A percentile compares a stretch with the other conserved stretches of the same genome.
Evolutionary conservation across 2,888 invertebrate genomes (phyloP).

Genomic region (Drosophila affinis): DNA sequence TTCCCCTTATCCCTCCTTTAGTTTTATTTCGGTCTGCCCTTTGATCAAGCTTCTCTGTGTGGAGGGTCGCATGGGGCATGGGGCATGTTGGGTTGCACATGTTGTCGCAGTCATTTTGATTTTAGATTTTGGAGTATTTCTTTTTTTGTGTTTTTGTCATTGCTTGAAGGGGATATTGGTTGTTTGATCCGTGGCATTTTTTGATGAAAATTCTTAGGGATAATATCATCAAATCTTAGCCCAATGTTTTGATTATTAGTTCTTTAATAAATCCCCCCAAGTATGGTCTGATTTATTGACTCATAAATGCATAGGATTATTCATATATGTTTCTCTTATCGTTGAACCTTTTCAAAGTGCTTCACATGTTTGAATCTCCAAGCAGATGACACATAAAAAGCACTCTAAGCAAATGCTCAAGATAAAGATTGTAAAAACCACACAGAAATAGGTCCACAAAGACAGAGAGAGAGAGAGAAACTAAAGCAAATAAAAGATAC

Average conservation of each 20-base stretch:
- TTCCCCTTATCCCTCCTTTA: conserved; percentile 8
- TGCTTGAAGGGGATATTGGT: neutral
- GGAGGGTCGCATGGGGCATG: neutral
- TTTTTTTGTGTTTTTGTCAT: neutral
- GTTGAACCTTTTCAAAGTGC: neutral
- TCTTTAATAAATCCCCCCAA: too few relatives aligned
- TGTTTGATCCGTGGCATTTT: neutral
- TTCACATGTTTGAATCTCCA: neutral
- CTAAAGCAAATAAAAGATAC: neutral
- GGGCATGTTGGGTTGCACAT: conserved; percentile 3
- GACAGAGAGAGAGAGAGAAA: neutral
- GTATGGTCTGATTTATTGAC: too few relatives aligned
- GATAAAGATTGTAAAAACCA: neutral
- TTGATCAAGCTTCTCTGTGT: conserved; percentile 17
- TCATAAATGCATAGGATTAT: neutral
- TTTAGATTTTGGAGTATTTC: neutral
- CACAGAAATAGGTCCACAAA: neutral
- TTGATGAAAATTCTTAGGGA: neutral
- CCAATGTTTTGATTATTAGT: too few relatives aligned
- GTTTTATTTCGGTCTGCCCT: conserved; percentile 22
- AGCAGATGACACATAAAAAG: neutral
- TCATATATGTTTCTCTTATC: neutral
- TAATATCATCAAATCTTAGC: neutral
- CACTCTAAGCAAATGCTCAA: neutral
- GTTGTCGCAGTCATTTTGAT: conserved; percentile 14